Base-by-base conservation (phyloP, 2,888 invertebrate genomes). In the Cosmopolites sordidus region DNA sequence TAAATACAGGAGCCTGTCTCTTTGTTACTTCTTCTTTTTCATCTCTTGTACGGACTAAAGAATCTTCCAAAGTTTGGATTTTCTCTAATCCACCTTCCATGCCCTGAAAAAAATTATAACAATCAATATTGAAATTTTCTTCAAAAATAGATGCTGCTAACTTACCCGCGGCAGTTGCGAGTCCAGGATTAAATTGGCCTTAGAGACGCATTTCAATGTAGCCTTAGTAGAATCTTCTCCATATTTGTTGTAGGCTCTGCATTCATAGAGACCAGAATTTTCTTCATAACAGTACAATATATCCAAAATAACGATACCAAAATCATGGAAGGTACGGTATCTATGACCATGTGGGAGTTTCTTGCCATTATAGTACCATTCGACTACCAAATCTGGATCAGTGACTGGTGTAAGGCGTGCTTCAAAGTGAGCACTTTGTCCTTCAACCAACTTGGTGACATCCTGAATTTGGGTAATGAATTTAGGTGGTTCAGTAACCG, bases 271-370 rank as follows among this genome's bases (percentile, higher is more conserved):
- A 45, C 95, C 95, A 40, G 92, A 92, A 72, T 96, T 96, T 76
- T 95, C 94, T 75, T 94, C 96, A 70, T 96, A 96, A 68, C 94
- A 95, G 69, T 95, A 96, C 30, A 94, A 75, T 64, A 97, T 95
- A 69, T 96, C 96, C 68, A 97, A 79, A 64, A 95, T 94, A 43
- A 96, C 96, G 68, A 94, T 92, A 56, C 96, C 96, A 73, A 97
- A 97, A 70, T 97, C 96, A 70, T 96, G 93, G 87, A 96, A 94
- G 49, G 96, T 96, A 64, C 96, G 85, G 75, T 95, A 98, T 61
- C 98, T 86, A 74, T 97, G 96, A 45, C 97, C 98, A 75, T 90
- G 89, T 1, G 92, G 91, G 63, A 95, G 76, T 71, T 92, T 93
- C 73, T 90, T 87, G 55, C 92, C 93, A 69, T 95, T 92, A 71